These are phyloP conservation scores for Leptogaster cylindrica DNA, from an alignment of 2,888 invertebrate genomes.

Conservation along the genomic window DNA sequence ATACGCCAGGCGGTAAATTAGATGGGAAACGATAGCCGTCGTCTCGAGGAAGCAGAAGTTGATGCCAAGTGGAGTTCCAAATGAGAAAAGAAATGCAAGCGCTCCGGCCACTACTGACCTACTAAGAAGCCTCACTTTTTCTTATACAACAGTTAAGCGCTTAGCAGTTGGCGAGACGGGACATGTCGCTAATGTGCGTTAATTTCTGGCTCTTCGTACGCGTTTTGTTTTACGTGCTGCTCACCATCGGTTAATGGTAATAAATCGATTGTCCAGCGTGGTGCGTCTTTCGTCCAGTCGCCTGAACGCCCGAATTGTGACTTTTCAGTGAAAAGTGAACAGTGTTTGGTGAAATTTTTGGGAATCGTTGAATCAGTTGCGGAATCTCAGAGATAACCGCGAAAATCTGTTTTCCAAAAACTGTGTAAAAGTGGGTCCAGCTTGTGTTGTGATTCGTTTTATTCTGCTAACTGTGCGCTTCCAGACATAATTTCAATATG, in stretches of 20 bases:
- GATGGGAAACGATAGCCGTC: constrained; percentile 20
- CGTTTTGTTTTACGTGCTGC: constrained; percentile 14
- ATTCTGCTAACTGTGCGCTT: neutral
- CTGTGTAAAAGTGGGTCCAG: neutral
- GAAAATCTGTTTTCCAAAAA: neutral
- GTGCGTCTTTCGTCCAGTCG: neutral
- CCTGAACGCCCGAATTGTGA: neutral
- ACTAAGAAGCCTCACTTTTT: constrained; percentile 55
- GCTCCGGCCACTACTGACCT: constrained; percentile 59
- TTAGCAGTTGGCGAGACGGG: constrained; percentile 51
- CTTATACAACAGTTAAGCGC: constrained; percentile 52
- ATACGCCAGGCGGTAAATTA: constrained; percentile 30
- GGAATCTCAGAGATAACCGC: neutral
- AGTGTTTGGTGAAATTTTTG: constrained; percentile 8
- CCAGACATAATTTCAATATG: constrained; percentile 6
- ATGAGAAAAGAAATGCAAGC: constrained; percentile 40
- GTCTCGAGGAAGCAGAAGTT: constrained; percentile 23
- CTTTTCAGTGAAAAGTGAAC: constrained; percentile 7
- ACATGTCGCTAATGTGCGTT: constrained; percentile 45
- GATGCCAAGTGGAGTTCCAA: constrained; percentile 25
- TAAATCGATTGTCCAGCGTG: neutral
- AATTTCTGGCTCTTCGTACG: constrained; percentile 36
- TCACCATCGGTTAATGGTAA: neutral
- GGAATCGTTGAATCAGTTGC: neutral
- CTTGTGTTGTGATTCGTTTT: neutral